These are phyloP conservation scores for Grammomys surdaster DNA, from an alignment of 2,113 vertebrate genomes.

Conservation along the genomic window DNA sequence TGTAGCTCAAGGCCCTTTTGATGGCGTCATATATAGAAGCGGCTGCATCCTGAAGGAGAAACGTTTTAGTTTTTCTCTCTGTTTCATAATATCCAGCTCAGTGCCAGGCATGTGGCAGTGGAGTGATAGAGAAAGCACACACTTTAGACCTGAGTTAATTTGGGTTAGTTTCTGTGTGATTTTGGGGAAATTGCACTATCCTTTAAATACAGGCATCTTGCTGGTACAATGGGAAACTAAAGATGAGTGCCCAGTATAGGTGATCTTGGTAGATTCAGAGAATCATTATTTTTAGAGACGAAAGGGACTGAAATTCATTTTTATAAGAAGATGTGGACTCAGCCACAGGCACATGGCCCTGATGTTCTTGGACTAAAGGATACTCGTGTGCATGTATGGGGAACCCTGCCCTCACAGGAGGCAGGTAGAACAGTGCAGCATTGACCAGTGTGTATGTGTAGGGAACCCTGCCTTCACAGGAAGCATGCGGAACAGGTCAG, in stretches of 20 bases:
- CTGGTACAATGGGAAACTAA: not conserved
- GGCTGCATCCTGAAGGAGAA: not conserved
- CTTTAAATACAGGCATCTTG: not conserved
- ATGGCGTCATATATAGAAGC: no score
- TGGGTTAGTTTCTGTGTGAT: not conserved
- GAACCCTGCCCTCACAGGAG: constrained; percentile 65
- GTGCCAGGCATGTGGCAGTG: not conserved
- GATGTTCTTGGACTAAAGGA: not conserved
- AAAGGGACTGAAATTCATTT: not conserved
- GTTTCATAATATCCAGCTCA: not conserved
- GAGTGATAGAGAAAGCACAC: not conserved
- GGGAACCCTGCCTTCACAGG: constrained; percentile 67
- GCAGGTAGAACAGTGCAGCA: not conserved
- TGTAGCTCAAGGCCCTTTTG: not conserved
- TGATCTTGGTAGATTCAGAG: not conserved
- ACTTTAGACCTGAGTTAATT: not conserved
- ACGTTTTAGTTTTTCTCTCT: not conserved
- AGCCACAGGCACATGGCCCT: not conserved
- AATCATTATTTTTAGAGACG: not conserved
- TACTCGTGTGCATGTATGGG: constrained; percentile 56
- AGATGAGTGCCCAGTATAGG: accelerated
- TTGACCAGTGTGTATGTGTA: constrained; percentile 43
- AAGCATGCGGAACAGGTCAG: not conserved
- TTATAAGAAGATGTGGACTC: not conserved
- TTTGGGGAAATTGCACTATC: not conserved